Evolutionary conservation across 2,888 invertebrate genomes (phyloP), one percentile per base, ranked within the genome.

Genomic region (Amaurobius ferox): DNA sequence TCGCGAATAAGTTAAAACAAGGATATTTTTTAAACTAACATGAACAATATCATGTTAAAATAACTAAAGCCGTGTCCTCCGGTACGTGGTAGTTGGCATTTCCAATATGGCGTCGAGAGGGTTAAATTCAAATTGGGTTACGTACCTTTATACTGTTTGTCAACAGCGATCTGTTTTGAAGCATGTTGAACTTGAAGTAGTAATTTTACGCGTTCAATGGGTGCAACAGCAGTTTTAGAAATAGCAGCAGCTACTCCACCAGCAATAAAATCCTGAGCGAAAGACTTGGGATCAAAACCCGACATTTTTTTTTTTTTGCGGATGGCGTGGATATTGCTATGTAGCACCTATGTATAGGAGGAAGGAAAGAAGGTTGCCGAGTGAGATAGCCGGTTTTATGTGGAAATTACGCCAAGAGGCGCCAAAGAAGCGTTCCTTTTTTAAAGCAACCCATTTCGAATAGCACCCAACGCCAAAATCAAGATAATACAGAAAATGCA

Each of bases 141-240:
- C 86, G 70, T 91, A 87, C 93, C 93, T 89, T 92, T 92, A 91
- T 93, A 93, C 67, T 92, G 92, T 87, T 91, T 91, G 68, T 91
- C 91, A 35, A 92, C 88, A 55, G 91, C 89, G 55, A 90, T 90
- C 88, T 89, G 89, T 87, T 90, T 90, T 29, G 91, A 91, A 39
- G 90, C 90, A 88, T 90, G 90, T 90, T 91, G 91, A 3, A 91
- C 90, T 90, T 91, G 89, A 71, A 91, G 89, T 48, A 90, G 83
- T 19, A 90, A 89, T 88, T 92, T 92, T 5, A 92, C 91, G 72
- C 91, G 89, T 89, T 91, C 92, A 87, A 91, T 91, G 35, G 91
- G 91, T 44, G 91, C 91, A 67, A 91, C 92, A 64, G 91, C 91
- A 64, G 91, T 92, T 89, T 91, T 92, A 26, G 91, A 91, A 87